A percentile compares a stretch with the other conserved stretches of the same genome.
These are phyloP conservation scores for Prinia subflava DNA, from an alignment of 2,113 vertebrate genomes.

Conservation along the genomic window DNA sequence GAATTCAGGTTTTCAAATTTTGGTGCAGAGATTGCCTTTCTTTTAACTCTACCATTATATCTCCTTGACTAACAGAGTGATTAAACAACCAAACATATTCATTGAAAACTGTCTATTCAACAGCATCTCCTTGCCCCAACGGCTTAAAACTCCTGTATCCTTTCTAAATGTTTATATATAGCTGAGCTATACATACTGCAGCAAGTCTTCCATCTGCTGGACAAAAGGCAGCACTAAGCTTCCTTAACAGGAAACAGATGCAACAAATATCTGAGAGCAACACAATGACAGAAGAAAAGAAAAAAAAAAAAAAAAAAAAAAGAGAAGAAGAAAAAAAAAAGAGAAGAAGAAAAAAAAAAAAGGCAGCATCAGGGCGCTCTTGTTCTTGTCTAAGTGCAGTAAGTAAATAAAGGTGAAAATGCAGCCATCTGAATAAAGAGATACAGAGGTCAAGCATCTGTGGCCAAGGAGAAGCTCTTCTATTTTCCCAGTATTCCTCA, in stretches of 20 bases:
- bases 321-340: neutral
- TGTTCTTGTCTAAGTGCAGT: neutral
- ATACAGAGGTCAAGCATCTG: neutral
- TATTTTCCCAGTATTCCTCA: neutral
- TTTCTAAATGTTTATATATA: neutral
- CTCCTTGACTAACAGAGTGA: neutral
- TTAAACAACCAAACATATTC: neutral
- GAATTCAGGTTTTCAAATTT: neutral
- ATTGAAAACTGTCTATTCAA: neutral
- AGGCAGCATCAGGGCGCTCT: neutral
- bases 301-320: neutral
- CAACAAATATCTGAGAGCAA: neutral
- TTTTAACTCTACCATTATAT: neutral
- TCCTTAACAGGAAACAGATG: constrained; percentile 64
- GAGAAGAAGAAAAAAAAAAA: neutral
- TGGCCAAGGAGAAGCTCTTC: neutral
- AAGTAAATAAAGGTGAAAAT: constrained; percentile 35
- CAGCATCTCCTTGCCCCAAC: neutral
- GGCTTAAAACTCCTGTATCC: neutral
- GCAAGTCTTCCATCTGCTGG: constrained; percentile 70
- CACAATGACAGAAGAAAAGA: neutral
- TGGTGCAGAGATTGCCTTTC: neutral
- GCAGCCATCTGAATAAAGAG: neutral
- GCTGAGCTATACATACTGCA: neutral
- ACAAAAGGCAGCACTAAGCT: constrained; percentile 24